Evolutionary conservation across 2,888 invertebrate genomes (phyloP).

Genomic region (Caenorhabditis virilis): DNA sequence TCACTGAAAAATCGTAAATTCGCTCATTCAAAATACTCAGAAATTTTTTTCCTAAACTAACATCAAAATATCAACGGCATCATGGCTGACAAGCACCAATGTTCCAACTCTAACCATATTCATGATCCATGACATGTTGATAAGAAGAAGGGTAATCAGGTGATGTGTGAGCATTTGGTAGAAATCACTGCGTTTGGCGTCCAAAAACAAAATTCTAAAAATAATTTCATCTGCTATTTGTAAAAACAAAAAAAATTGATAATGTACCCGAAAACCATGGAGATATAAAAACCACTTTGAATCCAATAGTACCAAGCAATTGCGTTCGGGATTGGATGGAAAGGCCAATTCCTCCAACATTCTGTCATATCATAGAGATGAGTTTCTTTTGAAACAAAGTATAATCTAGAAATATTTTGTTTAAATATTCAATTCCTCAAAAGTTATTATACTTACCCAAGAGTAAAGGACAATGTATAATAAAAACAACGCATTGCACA

Average conservation of each 20-base stretch:
- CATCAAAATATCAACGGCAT: constrained; percentile 71
- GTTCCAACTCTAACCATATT: constrained; percentile 89
- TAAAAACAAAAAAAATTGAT: background rate
- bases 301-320: constrained; percentile 77
- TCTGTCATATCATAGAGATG: constrained; percentile 59
- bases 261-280: constrained; percentile 38
- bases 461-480: constrained; percentile 51
- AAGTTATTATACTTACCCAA: constrained; percentile 50
- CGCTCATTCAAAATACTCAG: background rate
- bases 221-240: background rate
- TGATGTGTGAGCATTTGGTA: constrained; percentile 78
- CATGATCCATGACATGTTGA: constrained; percentile 86
- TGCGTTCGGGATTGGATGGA: constrained; percentile 77
- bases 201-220: constrained; percentile 69
- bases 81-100: constrained; percentile 76
- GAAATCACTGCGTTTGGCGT: constrained; percentile 79
- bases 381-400: constrained; percentile 54
- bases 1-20: constrained; percentile 47
- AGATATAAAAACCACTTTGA: constrained; percentile 41
- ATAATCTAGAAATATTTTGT: constrained; percentile 27
- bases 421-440: background rate
- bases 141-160: constrained; percentile 85
- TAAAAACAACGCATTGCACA: constrained; percentile 62
- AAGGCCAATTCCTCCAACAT: constrained; percentile 64
- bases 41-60: constrained; percentile 62